Evolutionary conservation across 2,113 vertebrate genomes (phyloP), one percentile per base, ranked within the genome.

Genomic region (Andinoacara biseriatus): DNA sequence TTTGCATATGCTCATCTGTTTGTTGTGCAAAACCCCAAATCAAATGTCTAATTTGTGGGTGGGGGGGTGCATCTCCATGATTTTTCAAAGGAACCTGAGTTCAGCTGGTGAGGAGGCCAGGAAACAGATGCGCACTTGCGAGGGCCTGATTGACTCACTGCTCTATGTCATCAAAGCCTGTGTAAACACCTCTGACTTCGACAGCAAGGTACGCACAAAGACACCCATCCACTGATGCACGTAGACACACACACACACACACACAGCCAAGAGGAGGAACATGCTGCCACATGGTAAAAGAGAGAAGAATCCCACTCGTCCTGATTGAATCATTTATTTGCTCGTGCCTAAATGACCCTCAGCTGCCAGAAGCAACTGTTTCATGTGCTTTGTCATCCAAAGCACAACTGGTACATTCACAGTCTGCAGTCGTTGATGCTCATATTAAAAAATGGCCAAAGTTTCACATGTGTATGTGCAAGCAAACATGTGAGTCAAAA

Each of bases 111-210:
- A 99, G 80, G 98, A 99, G 82, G 98, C 98, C 0, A 96, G 98
- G 67, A 99, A 98, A 93, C 97, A 98, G 88, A 97, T 99, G 97
- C 96, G 98, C 38, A 94, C 94, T 54, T 99, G 98, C 2, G 98
- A 99, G 11, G 98, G 98, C 1, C 95, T 99, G 85, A 97, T 99
- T 0, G 98, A 99, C 93, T 99, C 98, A 0, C 94, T 99, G 83
- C 95, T 99, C 3, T 97, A 98, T 1, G 97, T 99, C 94, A 99
- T 99, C 95, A 98, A 99, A 92, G 98, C 98, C 2, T 99, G 98
- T 33, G 98, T 99, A 91, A 99, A 97, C 96, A 98, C 97, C 10
- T 98, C 98, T 0, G 98, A 99, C 85, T 99, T 99, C 1, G 98
- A 99, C 94, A 99, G 98, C 96, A 99, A 99, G 97, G 98, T 99